Evolutionary conservation across 2,797 vertebrate genomes (phyloP).

Genomic region (Sebastes iracundus): DNA sequence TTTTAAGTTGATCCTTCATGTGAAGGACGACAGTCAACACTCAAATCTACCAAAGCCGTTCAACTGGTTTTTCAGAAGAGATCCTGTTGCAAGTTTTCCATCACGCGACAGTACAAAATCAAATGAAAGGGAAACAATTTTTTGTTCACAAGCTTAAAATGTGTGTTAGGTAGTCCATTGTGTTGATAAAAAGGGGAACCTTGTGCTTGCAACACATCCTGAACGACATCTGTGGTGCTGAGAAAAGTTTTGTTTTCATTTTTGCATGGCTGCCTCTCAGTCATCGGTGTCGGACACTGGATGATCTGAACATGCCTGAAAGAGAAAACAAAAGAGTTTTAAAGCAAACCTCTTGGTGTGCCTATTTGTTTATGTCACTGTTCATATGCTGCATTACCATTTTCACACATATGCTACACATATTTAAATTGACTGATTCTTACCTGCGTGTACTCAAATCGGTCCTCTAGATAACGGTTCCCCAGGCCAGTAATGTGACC

Average conservation of each 20-base stretch:
- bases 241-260: neutral
- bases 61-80: conserved; percentile 1
- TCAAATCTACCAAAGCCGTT: neutral
- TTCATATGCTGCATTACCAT: neutral
- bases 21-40: neutral
- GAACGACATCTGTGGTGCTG: neutral
- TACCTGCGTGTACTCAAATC: conserved; percentile 80
- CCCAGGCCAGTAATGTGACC: conserved; percentile 88
- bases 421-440: neutral
- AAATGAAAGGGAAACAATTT: neutral
- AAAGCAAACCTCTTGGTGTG: neutral
- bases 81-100: neutral
- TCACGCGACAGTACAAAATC: neutral
- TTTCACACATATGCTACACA: neutral
- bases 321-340: conserved; percentile 6
- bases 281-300: conserved; percentile 61
- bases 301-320: conserved; percentile 65
- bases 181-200: conserved; percentile 3
- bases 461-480: conserved; percentile 82
- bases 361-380: neutral
- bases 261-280: neutral
- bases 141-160: neutral
- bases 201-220: neutral
- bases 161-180: neutral
- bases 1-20: neutral